Conservation (phyloP, 2,113 vertebrate genomes). For the Saccopteryx leptura region DNA sequence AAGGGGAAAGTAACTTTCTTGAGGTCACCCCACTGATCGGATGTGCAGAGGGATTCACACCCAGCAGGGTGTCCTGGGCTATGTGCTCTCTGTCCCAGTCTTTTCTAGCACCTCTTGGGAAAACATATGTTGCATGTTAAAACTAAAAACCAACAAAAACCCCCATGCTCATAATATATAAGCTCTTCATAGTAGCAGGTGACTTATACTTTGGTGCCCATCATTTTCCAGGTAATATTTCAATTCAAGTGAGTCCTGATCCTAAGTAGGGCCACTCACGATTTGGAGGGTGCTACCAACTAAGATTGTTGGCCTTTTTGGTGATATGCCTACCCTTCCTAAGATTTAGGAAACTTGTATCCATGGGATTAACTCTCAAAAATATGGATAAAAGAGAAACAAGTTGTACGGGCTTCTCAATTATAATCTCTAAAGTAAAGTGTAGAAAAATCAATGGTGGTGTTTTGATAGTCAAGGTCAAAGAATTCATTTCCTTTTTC, state of each 20-base stretch:
- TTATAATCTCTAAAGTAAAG: conserved; percentile 45
- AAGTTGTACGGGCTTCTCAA: background rate
- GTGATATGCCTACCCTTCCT: background rate
- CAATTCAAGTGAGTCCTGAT: background rate
- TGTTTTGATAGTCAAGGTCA: conserved; percentile 71
- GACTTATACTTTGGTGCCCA: background rate
- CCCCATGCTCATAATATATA: background rate
- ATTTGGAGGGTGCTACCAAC: background rate
- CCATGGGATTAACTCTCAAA: background rate
- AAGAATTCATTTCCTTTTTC: conserved; percentile 68
- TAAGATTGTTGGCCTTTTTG: background rate
- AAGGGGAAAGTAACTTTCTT: background rate
- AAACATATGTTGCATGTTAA: background rate
- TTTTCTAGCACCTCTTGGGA: background rate
- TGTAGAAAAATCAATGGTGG: background rate
- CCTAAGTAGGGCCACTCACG: background rate
- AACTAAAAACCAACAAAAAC: background rate
- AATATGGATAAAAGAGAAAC: background rate
- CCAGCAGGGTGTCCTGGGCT: background rate
- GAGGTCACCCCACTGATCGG: background rate
- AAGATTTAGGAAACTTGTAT: conserved; percentile 26
- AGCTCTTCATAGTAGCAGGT: background rate
- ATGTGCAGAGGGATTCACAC: background rate
- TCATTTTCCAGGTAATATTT: background rate
- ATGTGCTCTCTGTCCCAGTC: fast-evolving